phyloP scores from a whole-genome alignment of 2,888 invertebrate species.

The Brachynemurus nebulosus region DNA sequence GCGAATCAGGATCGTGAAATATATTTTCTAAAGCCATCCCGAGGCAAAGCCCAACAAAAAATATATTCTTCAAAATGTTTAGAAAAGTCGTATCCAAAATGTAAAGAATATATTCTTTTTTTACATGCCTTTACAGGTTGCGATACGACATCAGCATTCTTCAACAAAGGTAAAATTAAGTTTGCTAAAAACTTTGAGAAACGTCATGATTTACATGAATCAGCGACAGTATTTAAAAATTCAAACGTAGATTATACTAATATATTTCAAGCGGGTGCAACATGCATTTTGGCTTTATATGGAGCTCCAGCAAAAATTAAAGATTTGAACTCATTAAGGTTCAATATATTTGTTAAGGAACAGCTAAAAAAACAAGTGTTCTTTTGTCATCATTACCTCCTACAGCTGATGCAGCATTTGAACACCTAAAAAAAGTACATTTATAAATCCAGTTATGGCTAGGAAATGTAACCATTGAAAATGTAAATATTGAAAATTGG shows the following conservation, averaged over 20 bases:
- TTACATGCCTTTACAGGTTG: conserved; percentile 15
- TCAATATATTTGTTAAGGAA: too few species aligned
- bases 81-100: conserved; percentile 9
- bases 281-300: conserved; percentile 10
- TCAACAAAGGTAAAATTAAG: not conserved
- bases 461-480: too few species aligned
- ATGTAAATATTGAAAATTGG: too few species aligned
- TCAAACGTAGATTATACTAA: not conserved
- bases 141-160: conserved; percentile 15
- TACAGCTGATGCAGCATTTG: too few species aligned
- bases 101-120: conserved; percentile 15
- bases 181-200: not conserved
- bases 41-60: conserved; percentile 12
- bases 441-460: too few species aligned
- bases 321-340: conserved; percentile 11
- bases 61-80: conserved; percentile 11
- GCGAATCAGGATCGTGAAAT: conserved; percentile 9
- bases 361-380: too few species aligned
- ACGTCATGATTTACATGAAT: not conserved
- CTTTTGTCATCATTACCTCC: too few species aligned
- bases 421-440: too few species aligned
- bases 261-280: not conserved
- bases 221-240: conserved; percentile 6
- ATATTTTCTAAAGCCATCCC: conserved; percentile 13
- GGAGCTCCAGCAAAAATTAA: conserved; percentile 7